These are phyloP conservation scores for Hipposideros armiger DNA, from an alignment of 2,113 vertebrate genomes.

Conservation along the genomic window DNA sequence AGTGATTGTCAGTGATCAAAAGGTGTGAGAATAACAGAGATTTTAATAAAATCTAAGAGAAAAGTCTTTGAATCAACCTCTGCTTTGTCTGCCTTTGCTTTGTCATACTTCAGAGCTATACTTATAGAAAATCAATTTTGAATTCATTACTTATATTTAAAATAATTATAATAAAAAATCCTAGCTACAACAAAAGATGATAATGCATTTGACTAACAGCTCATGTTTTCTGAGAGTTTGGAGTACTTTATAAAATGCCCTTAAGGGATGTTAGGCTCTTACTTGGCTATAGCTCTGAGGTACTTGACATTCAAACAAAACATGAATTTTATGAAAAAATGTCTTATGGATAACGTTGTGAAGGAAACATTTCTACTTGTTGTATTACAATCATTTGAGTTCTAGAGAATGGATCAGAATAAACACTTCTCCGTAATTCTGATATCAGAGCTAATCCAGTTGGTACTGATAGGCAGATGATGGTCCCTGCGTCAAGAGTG, in stretches of 20 bases:
- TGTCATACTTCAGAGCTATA: background rate
- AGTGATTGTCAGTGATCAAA: background rate
- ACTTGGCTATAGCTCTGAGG: background rate
- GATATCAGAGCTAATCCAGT: background rate
- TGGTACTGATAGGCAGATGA: background rate
- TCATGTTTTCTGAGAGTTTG: background rate
- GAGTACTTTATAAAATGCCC: background rate
- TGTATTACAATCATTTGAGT: background rate
- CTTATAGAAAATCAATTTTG: background rate
- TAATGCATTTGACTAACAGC: background rate
- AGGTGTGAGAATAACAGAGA: background rate
- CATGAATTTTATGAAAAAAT: background rate
- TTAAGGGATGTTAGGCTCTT: background rate
- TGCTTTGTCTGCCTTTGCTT: background rate
- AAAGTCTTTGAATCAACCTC: background rate
- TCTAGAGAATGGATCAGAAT: background rate
- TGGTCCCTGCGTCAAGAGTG: background rate
- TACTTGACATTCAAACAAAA: background rate
- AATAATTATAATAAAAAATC: background rate
- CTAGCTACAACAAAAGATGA: background rate
- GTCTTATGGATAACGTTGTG: background rate
- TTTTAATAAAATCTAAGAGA: background rate
- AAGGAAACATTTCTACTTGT: background rate
- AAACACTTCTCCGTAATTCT: background rate
- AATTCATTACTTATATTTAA: background rate